phyloP scores from a whole-genome alignment of 2,113 vertebrate genomes.

The Cephalopholis sonnerati region DNA sequence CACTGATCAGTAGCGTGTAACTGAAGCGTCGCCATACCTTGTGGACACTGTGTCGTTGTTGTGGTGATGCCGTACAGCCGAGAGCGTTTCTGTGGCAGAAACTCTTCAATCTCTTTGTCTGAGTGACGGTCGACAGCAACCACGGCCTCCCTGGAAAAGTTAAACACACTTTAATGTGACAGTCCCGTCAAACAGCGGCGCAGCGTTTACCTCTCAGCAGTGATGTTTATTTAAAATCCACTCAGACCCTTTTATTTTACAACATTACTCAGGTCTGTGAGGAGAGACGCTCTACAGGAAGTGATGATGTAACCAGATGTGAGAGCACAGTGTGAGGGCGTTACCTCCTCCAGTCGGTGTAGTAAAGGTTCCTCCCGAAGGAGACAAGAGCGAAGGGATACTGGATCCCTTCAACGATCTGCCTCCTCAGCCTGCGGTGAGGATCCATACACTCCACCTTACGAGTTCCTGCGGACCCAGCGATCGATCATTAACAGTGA shows the following conservation, averaged over 20 bases:
- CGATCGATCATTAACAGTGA: neutral
- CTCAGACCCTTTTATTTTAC: neutral
- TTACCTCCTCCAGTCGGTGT: conserved; percentile 97
- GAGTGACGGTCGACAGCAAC: conserved; percentile 85
- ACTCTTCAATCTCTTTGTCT: conserved; percentile 87
- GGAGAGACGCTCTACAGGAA: no score
- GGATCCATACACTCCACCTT: conserved; percentile 92
- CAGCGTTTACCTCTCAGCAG: neutral
- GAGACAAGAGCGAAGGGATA: conserved; percentile 92
- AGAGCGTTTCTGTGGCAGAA: conserved; percentile 91
- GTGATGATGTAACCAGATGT: no score
- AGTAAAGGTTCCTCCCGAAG: conserved; percentile 91
- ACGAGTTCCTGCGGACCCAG: conserved; percentile 86
- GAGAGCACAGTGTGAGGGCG: no score
- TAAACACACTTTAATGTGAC: conserved; percentile 7
- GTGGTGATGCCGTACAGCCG: conserved; percentile 91
- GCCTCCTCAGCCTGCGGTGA: conserved; percentile 81
- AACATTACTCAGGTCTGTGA: no score
- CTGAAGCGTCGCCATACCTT: conserved; percentile 20
- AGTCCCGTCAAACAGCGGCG: neutral
- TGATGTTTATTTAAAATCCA: neutral
- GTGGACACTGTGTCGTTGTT: conserved; percentile 37
- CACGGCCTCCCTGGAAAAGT: conserved; percentile 88
- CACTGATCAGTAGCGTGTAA: no score
- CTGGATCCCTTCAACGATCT: conserved; percentile 88